These are phyloP conservation scores for Macroglossus sobrinus DNA, from an alignment of 2,113 vertebrate genomes.

Conservation along the genomic window DNA sequence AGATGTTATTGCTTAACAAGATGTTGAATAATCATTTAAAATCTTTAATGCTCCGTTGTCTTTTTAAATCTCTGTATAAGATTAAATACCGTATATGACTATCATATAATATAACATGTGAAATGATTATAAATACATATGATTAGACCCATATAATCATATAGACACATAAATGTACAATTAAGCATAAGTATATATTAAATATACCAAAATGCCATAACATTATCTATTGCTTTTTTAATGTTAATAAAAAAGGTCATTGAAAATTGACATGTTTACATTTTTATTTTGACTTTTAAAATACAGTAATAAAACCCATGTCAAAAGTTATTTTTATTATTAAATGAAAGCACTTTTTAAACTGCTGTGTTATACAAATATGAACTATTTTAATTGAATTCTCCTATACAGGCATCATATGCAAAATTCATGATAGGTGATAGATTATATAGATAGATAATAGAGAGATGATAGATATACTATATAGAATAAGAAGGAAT, in stretches of 20 bases:
- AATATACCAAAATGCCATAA: background rate
- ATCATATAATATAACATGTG: background rate
- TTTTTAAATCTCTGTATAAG: background rate
- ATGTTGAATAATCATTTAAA: background rate
- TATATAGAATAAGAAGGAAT: background rate
- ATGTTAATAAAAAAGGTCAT: background rate
- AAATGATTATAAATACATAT: background rate
- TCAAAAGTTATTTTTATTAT: background rate
- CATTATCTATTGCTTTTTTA: background rate
- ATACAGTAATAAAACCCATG: background rate
- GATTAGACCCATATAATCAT: background rate
- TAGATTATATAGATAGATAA: background rate
- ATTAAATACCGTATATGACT: background rate
- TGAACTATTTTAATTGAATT: background rate
- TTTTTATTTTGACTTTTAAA: background rate
- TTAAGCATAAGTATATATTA: background rate
- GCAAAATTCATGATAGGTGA: background rate
- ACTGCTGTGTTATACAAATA: background rate
- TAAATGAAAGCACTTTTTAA: background rate
- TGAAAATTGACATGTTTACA: background rate
- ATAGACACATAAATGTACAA: background rate
- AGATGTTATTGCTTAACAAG: background rate
- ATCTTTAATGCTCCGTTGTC: background rate
- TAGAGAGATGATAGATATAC: background rate
- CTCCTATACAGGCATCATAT: background rate